Percentiles rank a stretch among this genome's conserved stretches.
phyloP scores from a whole-genome alignment of 2,888 invertebrate genomes.

The Biston stratarius region DNA sequence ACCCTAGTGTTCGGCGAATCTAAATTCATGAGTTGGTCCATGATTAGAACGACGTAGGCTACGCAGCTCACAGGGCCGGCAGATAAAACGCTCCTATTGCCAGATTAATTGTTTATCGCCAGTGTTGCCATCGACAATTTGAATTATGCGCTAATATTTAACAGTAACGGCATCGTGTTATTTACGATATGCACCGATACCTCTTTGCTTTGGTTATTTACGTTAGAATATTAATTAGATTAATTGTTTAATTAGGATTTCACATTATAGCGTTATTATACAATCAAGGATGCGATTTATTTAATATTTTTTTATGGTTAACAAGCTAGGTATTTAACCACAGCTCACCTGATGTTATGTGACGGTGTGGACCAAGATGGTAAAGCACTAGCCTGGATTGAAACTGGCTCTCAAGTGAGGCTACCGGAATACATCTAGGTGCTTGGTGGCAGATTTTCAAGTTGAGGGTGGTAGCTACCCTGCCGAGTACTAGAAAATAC shows the following conservation, averaged over 20 bases:
- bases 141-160: conserved; percentile 60
- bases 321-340: too few relatives aligned
- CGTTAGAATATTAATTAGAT: conserved; percentile 24
- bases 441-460: too few relatives aligned
- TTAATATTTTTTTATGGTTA: too few relatives aligned
- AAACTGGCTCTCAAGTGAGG: too few relatives aligned
- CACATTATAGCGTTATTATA: not conserved
- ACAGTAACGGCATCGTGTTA: conserved; percentile 41
- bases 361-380: too few relatives aligned
- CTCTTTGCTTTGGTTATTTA: conserved; percentile 18
- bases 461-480: too few relatives aligned
- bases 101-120: conserved; percentile 66
- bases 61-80: conserved; percentile 57
- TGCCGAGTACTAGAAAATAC: too few relatives aligned
- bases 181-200: conserved; percentile 33
- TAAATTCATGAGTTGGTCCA: conserved; percentile 70
- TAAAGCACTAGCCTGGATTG: too few relatives aligned
- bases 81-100: conserved; percentile 65
- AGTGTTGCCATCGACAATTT: conserved; percentile 52
- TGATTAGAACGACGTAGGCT: conserved; percentile 67
- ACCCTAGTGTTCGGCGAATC: conserved; percentile 51
- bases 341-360: too few relatives aligned
- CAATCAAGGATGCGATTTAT: too few relatives aligned
- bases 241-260: not conserved
- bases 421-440: too few relatives aligned